These are phyloP conservation scores for Cranoglanis bouderius DNA, from an alignment of 2,113 vertebrate species.

Conservation along the genomic window DNA sequence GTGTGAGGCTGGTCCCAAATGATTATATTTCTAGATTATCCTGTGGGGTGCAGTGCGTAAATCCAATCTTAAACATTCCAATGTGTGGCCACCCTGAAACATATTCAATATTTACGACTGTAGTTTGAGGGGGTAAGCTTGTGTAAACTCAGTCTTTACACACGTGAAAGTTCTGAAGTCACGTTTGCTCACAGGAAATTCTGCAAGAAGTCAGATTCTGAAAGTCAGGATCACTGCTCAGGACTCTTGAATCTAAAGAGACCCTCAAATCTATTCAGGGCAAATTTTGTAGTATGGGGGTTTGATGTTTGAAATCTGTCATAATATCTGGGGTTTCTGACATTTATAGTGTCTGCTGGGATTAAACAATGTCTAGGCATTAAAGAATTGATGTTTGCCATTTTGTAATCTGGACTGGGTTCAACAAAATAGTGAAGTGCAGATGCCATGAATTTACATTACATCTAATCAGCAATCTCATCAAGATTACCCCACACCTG, in stretches of 20 bases:
- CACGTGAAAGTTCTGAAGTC: neutral
- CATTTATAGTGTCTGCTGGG: neutral
- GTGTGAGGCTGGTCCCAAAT: neutral
- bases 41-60: neutral
- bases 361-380: neutral
- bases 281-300: neutral
- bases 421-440: neutral
- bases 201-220: neutral
- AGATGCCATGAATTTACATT: neutral
- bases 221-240: neutral
- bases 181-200: neutral
- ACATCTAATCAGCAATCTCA: conserved; percentile 26
- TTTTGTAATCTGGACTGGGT: neutral
- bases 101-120: neutral
- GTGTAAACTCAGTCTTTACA: neutral
- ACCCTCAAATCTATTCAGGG: neutral
- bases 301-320: neutral
- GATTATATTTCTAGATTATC: neutral
- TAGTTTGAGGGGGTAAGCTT: neutral
- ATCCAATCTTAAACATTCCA: neutral
- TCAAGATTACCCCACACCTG: conserved; percentile 19
- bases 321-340: neutral
- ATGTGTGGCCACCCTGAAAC: neutral
- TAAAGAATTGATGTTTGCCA: neutral
- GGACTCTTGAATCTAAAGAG: neutral